Base-by-base conservation (phyloP, 2,113 vertebrate genomes). In the Semnornis frantzii region DNA sequence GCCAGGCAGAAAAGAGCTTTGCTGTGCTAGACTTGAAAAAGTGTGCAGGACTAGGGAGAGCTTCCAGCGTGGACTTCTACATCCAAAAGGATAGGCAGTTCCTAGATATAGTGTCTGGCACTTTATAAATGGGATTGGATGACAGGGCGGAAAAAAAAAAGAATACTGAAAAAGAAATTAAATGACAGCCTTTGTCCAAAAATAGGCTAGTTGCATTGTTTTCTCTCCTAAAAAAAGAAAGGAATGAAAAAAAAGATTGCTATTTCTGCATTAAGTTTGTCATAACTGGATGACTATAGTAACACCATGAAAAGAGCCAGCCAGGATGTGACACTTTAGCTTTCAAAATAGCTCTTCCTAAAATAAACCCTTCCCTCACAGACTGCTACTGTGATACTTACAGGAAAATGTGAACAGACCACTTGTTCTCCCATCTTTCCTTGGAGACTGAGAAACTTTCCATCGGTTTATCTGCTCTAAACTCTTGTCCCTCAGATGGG, bases 291-390 rank as follows among this genome's bases (percentile, higher is more conserved):
- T 96, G 95, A 95, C 96, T 95, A 96, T 96, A 97, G 94, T 92
- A 91, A 96, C 87, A 96, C 95, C 84, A 87, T 90, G 96, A 96
- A 96, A 96, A 96, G 94, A 95, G 95, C 96, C 93, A 97, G 94
- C 91, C 95, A 95, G 94, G 95, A 97, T 94, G 90, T 97, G 95
- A 97, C 95, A 96, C 95, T 94, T 89, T 62, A 95, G 95, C 81
- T 92, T 95, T 95, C 95, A 96, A 96, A 96, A 96, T 96, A 95
- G 92, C 94, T 97, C 94, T 97, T 96, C 97, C 96, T 94, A 97
- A 97, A 97, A 97, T 97, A 97, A 97, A 96, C 92, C 85, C 82
- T 96, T 96, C 94, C 85, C 87, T 96, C 83, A 95, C 85, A 76
- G 91, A 89, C 89, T 42, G 92, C 95, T 95, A 92, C 96, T 94